These are phyloP conservation scores for Anthoscopus minutus DNA, from an alignment of 2,113 vertebrate genomes.

Conservation along the genomic window DNA sequence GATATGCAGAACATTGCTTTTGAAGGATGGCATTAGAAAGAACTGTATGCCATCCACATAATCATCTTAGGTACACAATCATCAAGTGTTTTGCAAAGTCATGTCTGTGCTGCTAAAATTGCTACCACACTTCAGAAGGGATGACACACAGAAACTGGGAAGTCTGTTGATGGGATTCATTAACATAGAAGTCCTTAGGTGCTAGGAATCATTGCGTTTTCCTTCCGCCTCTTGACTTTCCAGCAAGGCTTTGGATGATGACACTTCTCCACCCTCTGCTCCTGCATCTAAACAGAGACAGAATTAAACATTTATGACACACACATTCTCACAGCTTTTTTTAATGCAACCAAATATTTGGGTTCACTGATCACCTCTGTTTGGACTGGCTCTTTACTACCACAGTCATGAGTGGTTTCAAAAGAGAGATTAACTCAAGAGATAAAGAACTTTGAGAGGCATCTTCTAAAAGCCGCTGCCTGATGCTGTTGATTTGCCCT, in stretches of 20 bases:
- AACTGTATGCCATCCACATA: neutral
- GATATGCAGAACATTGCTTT: conserved; percentile 16
- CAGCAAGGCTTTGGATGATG: conserved; percentile 57
- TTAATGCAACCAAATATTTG: neutral
- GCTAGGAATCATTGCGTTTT: conserved; percentile 42
- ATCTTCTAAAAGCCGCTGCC: neutral
- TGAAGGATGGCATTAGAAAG: conserved; percentile 25
- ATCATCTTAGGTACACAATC: conserved; percentile 32
- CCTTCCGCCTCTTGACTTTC: conserved; percentile 57
- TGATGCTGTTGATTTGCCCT: neutral
- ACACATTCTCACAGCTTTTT: neutral
- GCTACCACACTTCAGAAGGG: conserved; percentile 25
- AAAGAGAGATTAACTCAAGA: neutral
- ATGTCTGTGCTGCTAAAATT: conserved; percentile 25
- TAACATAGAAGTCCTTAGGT: conserved; percentile 16
- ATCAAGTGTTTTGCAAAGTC: conserved; percentile 44
- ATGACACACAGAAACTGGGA: neutral
- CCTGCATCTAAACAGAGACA: conserved; percentile 64
- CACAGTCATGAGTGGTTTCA: neutral
- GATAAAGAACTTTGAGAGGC: neutral
- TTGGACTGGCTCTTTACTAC: neutral
- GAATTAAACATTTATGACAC: neutral
- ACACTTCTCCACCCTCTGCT: conserved; percentile 65
- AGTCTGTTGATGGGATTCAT: neutral
- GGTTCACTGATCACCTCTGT: neutral